These are phyloP conservation scores for Athene noctua DNA, from an alignment of 2,113 vertebrate species.

Conservation along the genomic window DNA sequence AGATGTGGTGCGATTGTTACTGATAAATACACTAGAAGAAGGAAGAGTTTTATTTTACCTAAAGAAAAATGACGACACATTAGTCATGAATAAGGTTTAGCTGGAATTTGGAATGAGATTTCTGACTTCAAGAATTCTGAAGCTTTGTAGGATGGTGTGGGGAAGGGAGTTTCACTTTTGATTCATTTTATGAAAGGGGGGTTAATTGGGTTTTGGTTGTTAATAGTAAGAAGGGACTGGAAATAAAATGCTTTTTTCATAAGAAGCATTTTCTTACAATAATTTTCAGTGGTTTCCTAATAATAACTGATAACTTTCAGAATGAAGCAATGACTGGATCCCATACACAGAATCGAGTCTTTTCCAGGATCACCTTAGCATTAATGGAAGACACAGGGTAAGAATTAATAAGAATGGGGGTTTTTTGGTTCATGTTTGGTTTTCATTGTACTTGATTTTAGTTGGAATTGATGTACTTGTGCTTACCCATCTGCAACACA, in stretches of 20 bases:
- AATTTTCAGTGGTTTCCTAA: not conserved
- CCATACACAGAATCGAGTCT: constrained; percentile 94
- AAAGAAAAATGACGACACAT: rapidly evolving
- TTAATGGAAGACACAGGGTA: constrained; percentile 98
- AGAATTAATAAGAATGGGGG: not conserved
- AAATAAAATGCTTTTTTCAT: not conserved
- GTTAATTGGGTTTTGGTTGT: not conserved
- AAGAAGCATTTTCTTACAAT: not conserved
- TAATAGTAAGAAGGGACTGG: not conserved
- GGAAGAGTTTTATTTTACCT: not conserved
- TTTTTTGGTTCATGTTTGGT: not conserved
- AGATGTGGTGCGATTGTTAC: not conserved
- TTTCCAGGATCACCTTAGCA: constrained; percentile 94
- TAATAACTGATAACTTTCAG: constrained; percentile 72
- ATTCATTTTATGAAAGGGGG: not conserved
- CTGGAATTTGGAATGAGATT: not conserved
- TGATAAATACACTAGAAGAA: not conserved
- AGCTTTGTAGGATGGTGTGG: not conserved
- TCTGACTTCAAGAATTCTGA: not conserved
- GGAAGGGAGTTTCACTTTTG: not conserved
- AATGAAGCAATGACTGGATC: constrained; percentile 99
- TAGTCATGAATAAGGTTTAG: not conserved
- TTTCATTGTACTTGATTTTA: not conserved
- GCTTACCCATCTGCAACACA: not conserved
- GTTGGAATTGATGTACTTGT: not conserved